Evolutionary conservation across 2,888 invertebrate species (phyloP), one percentile per base, ranked within the genome.

Genomic region (Caenorhabditis wallacei): DNA sequence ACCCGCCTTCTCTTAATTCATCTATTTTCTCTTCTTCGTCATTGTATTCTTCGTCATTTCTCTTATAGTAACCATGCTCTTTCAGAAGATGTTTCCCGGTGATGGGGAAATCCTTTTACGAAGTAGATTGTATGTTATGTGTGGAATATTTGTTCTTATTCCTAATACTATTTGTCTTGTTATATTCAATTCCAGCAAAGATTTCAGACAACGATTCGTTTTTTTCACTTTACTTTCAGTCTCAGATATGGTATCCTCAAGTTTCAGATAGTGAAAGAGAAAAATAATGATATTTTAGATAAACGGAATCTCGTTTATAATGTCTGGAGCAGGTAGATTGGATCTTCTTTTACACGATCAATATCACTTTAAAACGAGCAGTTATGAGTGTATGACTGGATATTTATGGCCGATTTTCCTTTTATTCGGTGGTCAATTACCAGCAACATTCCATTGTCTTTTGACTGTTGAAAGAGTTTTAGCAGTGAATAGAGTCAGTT

Each of bases 331-430:
- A 11, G 85, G 76, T 20, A 43, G 87, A 46, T 59, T 78, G 22
- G 46, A 64, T 22, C 79, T 79, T 18, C 22, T 87, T 16, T 43
- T 63, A 5, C 20, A 64, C 3, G 71, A 79, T 18, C 35, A 71
- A 16, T 85, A 79, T 35, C 80, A 80, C 48, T 37, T 61, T 10
- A 57, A 80, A 11, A 85, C 70, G 16, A 78, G 74, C 13, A 84
- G 78, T 51, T 69, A 51, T 10, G 69, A 84, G 35, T 87, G 87
- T 61, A 74, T 87, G 64, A 83, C 81, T 35, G 54, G 54, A 24
- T 83, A 75, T 20, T 57, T 82, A 3, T 87, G 87, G 87, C 84
- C 87, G 30, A 46, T 84, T 2, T 81, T 87, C n/a, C 70, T 87
- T n/a, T 53, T 87, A 2, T 63, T 85, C 46, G 84, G 85, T 56